These are phyloP conservation scores for Drosophila acutilabella DNA, from an alignment of 2,888 invertebrate genomes.

Conservation along the genomic window DNA sequence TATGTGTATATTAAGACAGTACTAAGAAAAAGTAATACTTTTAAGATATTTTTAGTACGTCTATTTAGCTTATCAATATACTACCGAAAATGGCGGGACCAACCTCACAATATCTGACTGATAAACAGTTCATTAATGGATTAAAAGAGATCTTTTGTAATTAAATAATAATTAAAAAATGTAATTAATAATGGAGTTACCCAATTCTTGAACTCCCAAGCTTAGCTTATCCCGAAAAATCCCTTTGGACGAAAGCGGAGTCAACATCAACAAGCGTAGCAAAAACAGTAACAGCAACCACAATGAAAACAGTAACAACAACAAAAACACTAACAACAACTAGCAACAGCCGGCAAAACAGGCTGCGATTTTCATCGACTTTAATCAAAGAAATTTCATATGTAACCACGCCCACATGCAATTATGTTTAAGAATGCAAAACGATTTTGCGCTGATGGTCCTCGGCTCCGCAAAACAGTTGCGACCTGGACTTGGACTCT, in stretches of 20 bases:
- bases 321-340: constrained; percentile 6
- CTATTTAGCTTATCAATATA: too few relatives aligned
- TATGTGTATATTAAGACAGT: too few relatives aligned
- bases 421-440: constrained; percentile 83
- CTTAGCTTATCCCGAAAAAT: constrained; percentile 33
- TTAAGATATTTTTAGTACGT: too few relatives aligned
- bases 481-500: constrained; percentile 5
- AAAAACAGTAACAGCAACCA: constrained; percentile 13
- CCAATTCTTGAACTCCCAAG: constrained; percentile 73
- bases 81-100: too few relatives aligned
- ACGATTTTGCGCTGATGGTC: constrained; percentile 62
- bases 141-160: background rate
- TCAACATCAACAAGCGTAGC: constrained; percentile 26
- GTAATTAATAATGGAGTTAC: constrained; percentile 3
- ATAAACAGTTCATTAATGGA: too few relatives aligned
- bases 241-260: constrained; percentile 18
- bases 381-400: constrained; percentile 83
- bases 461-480: background rate
- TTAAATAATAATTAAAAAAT: background rate
- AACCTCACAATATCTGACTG: too few relatives aligned
- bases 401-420: constrained; percentile 82
- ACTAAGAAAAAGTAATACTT: too few relatives aligned
- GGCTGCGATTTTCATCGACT: constrained; percentile 83
- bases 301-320: constrained; percentile 8
- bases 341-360: constrained; percentile 64